These are phyloP conservation scores for Hoplodrina blanda DNA, from an alignment of 2,888 invertebrate species.

Conservation along the genomic window DNA sequence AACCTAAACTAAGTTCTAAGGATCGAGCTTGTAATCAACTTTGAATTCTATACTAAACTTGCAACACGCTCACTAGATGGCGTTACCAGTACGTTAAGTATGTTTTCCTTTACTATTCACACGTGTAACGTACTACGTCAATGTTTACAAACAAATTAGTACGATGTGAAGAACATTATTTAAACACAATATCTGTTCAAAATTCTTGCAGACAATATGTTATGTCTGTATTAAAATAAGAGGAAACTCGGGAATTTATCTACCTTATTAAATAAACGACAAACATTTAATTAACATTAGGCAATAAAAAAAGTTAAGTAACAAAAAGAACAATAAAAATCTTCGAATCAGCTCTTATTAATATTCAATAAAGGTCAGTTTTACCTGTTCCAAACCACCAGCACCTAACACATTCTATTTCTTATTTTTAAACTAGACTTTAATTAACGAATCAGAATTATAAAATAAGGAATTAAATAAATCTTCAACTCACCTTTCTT, in stretches of 20 bases:
- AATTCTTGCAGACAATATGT: not conserved
- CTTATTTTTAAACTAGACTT: not conserved
- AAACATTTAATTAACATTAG: not conserved
- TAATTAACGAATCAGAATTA: not conserved
- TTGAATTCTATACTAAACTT: slow-evolving; percentile 13
- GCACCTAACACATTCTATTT: slow-evolving; percentile 2
- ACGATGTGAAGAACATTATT: slow-evolving; percentile 18
- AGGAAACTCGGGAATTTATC: not conserved
- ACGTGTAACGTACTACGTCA: slow-evolving; percentile 46
- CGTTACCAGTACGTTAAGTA: slow-evolving; percentile 14
- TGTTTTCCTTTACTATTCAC: slow-evolving; percentile 24
- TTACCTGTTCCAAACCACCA: not conserved
- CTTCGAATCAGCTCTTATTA: not conserved
- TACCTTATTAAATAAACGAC: not conserved
- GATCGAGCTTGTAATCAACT: slow-evolving; percentile 14
- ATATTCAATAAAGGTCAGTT: not conserved
- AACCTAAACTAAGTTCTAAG: slow-evolving; percentile 22
- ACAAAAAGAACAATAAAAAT: no score
- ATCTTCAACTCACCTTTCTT: slow-evolving; percentile 91
- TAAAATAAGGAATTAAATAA: not conserved
- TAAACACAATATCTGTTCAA: slow-evolving; percentile 7
- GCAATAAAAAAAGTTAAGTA: not conserved
- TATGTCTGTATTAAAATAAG: not conserved
- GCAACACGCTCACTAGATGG: slow-evolving; percentile 42
- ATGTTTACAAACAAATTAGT: slow-evolving; percentile 64